Conservation (phyloP, 2,888 invertebrate species). For the Drosophila longiperda region DNA sequence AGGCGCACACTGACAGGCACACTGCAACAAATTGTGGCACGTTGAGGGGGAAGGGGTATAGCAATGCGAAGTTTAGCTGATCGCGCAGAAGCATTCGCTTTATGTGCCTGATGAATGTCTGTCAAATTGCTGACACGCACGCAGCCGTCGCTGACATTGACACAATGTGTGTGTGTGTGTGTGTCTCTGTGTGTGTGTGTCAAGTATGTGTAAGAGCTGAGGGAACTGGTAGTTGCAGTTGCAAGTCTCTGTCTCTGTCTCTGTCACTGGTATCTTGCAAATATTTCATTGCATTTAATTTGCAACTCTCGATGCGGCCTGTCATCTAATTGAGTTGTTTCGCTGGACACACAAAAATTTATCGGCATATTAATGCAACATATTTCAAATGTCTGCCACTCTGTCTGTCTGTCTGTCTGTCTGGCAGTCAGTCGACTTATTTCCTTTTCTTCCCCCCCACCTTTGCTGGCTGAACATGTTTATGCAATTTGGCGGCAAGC, state of each 20-base stretch:
- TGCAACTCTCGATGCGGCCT: slow-evolving; percentile 57
- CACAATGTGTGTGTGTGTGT: slow-evolving; percentile 63
- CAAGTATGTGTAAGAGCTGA: neutral
- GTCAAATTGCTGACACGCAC: slow-evolving; percentile 80
- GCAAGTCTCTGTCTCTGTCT: slow-evolving; percentile 40
- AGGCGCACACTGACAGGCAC: slow-evolving; percentile 55
- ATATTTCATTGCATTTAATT: slow-evolving; percentile 77
- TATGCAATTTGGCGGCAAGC: slow-evolving; percentile 66
- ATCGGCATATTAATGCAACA: slow-evolving; percentile 81
- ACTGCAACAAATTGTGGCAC: neutral
- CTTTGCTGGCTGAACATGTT: slow-evolving; percentile 59
- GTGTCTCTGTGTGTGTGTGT: neutral
- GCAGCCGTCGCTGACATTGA: slow-evolving; percentile 73
- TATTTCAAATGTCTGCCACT: slow-evolving; percentile 74
- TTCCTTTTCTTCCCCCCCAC: slow-evolving; percentile 52
- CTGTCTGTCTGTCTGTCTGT: neutral
- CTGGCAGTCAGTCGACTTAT: slow-evolving; percentile 53
- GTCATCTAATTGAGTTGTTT: slow-evolving; percentile 83
- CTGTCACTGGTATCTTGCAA: slow-evolving; percentile 39
- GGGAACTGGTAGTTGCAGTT: neutral
- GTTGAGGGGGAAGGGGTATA: neutral
- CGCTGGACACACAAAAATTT: slow-evolving; percentile 62
- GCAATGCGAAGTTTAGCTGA: neutral
- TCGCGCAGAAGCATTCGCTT: slow-evolving; percentile 31
- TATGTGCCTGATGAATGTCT: slow-evolving; percentile 75